Base-by-base conservation (phyloP, 2,113 vertebrate genomes). In the Catharus minimus region DNA sequence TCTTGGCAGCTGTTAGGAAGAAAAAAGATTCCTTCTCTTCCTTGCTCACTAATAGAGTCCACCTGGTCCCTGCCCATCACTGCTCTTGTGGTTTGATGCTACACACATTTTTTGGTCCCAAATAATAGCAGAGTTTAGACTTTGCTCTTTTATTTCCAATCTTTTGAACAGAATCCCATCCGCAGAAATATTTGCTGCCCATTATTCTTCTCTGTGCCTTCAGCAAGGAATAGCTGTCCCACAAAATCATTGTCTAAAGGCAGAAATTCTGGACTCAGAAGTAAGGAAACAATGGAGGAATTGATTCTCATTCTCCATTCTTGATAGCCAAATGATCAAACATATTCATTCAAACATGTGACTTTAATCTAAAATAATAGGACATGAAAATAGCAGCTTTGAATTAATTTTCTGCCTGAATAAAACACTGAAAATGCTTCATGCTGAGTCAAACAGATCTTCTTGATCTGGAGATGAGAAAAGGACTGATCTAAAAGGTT, bases 31-130 rank as follows among this genome's bases (percentile, higher is more conserved):
- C 49, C 61, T 84, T 76, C 52, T 69, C n/a, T 88, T 88, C n/a
- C 44, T 73, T 5, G 0, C 52, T 86, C 69, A 71, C 57, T 95
- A 93, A 94, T 77, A 52, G 72, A 66, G 82, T 93, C 71, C 88
- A 92, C 84, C 90, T 88, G 68, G 77, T 86, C 69, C 41, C 57
- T 94, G 36, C 66, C 30, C 50, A 78, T 82, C 61, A n/a, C n/a
- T 56, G 50, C n/a, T 86, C 39, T 69, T 65, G 71, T 85, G 64
- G 81, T 93, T 94, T 93, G 55, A 68, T 62, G 28, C 28, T 78
- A 30, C 18, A n/a, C 4, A 46, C 1, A 38, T 53, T 68, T 86
- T 81, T 80, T 62, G 3, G 24, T 69, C 23, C 33, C 55, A 89
- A 41, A 61, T 69, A 82, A 83, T 62, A 80, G 44, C 46, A 39